Percentiles rank a stretch among this genome's conserved stretches.
These are phyloP conservation scores for Zaprionus bogoriensis DNA, from an alignment of 2,888 invertebrate genomes.

Conservation along the genomic window DNA sequence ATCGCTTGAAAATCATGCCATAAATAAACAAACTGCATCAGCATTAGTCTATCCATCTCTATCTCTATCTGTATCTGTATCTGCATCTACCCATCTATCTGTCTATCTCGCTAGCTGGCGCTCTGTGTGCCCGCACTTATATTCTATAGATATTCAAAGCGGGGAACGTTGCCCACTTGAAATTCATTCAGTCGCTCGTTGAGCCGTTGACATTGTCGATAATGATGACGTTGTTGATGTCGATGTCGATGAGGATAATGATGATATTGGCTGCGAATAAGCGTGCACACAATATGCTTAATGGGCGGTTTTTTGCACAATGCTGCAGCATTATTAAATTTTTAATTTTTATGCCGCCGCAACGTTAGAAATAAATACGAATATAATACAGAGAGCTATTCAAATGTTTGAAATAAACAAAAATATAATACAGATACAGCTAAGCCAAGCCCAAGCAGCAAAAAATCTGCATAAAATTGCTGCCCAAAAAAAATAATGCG, in stretches of 20 bases:
- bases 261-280: slow-evolving; percentile 17
- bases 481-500: no score
- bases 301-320: slow-evolving; percentile 25
- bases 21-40: slow-evolving; percentile 47
- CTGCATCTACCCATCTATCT: slow-evolving; percentile 12
- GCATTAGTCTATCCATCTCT: slow-evolving; percentile 1
- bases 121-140: slow-evolving; percentile 9
- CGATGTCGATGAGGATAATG: slow-evolving; percentile 18
- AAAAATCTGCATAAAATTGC: no score
- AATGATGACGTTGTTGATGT: slow-evolving; percentile 35
- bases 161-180: slow-evolving; percentile 48
- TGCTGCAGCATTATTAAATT: slow-evolving; percentile 47
- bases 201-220: slow-evolving; percentile 53
- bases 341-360: slow-evolving; percentile 51
- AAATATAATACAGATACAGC: no score
- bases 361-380: neutral
- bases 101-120: slow-evolving; percentile 7
- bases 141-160: slow-evolving; percentile 19
- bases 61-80: slow-evolving; percentile 16
- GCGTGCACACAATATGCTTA: slow-evolving; percentile 26
- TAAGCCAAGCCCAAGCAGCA: no score
- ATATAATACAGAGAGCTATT: no score
- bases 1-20: slow-evolving; percentile 11
- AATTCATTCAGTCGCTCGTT: slow-evolving; percentile 54
- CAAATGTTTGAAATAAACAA: no score